Percentiles rank a stretch among this genome's conserved stretches.
phyloP scores from a whole-genome alignment of 2,888 invertebrate species.

The Platerodrilus igneus region DNA sequence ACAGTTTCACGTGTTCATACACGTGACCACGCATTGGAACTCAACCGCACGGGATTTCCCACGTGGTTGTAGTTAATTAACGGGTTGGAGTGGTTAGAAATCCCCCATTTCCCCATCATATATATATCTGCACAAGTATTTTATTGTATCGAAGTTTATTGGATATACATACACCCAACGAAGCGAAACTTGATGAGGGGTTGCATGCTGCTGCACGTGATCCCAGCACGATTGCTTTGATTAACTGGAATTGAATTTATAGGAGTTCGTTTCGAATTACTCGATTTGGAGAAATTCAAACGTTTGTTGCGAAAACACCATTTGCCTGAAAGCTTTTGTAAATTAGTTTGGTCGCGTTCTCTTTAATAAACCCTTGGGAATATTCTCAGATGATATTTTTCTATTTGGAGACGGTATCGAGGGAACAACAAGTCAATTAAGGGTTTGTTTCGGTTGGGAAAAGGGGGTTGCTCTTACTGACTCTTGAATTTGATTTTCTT shows the following conservation, averaged over 20 bases:
- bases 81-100: no score
- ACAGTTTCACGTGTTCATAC: slow-evolving; percentile 27
- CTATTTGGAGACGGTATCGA: no score
- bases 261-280: slow-evolving; percentile 18
- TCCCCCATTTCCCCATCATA: no score
- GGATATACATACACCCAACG: no score
- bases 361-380: slow-evolving; percentile 4
- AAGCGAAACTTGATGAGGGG: no score
- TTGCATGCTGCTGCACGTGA: slow-evolving; percentile 21
- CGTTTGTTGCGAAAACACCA: slow-evolving; percentile 12
- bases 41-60: slow-evolving; percentile 35
- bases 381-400: slow-evolving; percentile 3
- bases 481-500: no score
- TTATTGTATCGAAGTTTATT: no score
- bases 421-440: no score
- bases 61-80: slow-evolving; percentile 41
- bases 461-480: no score
- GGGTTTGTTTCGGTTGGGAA: no score
- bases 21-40: slow-evolving; percentile 29
- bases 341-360: slow-evolving; percentile 8
- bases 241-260: slow-evolving; percentile 17
- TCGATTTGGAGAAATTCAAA: slow-evolving; percentile 13
- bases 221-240: slow-evolving; percentile 11
- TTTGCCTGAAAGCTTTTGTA: slow-evolving; percentile 7
- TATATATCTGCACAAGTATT: no score